Evolutionary conservation across 1,140 invertebrate species (phyloP).

Genomic region (Pogonomyrmex californicus): DNA sequence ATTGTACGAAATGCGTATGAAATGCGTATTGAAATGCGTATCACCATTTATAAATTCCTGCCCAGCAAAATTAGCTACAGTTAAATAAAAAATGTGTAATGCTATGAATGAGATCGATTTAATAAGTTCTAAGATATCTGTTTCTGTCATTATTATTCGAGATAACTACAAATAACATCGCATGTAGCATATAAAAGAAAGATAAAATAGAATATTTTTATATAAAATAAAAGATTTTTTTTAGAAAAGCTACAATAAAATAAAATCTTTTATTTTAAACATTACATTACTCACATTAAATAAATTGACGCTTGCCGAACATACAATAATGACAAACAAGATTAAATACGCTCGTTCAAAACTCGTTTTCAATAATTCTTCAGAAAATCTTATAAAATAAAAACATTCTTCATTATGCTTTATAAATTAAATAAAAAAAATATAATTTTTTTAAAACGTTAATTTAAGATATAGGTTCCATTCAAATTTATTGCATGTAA

Average conservation of each 20-base stretch:
- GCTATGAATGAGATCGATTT: background rate
- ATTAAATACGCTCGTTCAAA: conserved; percentile 6
- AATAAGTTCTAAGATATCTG: background rate
- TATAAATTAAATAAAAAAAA: background rate
- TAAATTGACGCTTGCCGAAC: conserved; percentile 22
- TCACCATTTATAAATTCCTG: conserved; percentile 35
- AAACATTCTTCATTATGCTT: background rate
- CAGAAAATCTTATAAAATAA: conserved; percentile 24
- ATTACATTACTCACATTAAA: background rate
- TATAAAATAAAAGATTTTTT: background rate
- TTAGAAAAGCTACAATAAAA: background rate
- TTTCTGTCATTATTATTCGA: background rate
- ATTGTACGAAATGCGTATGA: too few species aligned
- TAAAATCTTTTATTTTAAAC: background rate
- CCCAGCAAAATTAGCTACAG: background rate
- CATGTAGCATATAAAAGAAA: background rate
- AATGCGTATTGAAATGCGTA: background rate
- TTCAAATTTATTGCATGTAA: too few species aligned
- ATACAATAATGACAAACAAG: background rate
- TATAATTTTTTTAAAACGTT: background rate
- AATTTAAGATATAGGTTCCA: background rate
- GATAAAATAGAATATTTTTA: too few species aligned
- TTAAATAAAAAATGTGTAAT: background rate
- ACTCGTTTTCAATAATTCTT: conserved; percentile 11
- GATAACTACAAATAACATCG: background rate